Percentiles rank a stretch among this genome's conserved stretches.
These are phyloP conservation scores for Hemithea aestivaria DNA, from an alignment of 2,888 invertebrate species.

Conservation along the genomic window DNA sequence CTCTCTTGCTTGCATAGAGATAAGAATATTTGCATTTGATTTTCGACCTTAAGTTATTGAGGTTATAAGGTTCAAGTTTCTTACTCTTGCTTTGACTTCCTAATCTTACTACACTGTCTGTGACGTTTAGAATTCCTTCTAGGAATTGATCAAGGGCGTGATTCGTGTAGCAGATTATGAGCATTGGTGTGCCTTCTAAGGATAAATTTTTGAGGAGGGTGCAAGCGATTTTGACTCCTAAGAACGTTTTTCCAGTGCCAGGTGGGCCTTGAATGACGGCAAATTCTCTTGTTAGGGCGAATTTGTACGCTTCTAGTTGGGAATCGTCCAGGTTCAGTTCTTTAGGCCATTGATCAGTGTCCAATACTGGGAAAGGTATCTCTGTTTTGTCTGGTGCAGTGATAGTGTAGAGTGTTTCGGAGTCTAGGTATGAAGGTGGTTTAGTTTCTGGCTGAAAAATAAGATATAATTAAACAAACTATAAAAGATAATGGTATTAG, in stretches of 20 bases:
- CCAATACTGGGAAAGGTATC: slow-evolving; percentile 51
- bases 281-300: slow-evolving; percentile 85
- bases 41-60: slow-evolving; percentile 56
- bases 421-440: slow-evolving; percentile 59
- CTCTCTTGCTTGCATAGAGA: slow-evolving; percentile 50
- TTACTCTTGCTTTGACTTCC: slow-evolving; percentile 84
- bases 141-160: slow-evolving; percentile 93
- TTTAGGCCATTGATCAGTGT: slow-evolving; percentile 68
- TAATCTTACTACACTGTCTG: slow-evolving; percentile 81
- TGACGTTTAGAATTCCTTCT: slow-evolving; percentile 81
- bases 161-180: slow-evolving; percentile 91
- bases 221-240: slow-evolving; percentile 87
- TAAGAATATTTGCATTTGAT: slow-evolving; percentile 59
- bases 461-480: too few species aligned
- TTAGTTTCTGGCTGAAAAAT: slow-evolving; percentile 47
- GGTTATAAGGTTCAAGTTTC: slow-evolving; percentile 71
- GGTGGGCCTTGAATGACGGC: slow-evolving; percentile 92
- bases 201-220: slow-evolving; percentile 81
- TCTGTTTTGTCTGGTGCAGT: slow-evolving; percentile 38
- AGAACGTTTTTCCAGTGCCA: slow-evolving; percentile 91
- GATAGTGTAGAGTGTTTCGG: slow-evolving; percentile 51
- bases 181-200: slow-evolving; percentile 81
- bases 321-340: slow-evolving; percentile 80
- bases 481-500: too few species aligned
- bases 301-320: slow-evolving; percentile 83